Base-by-base conservation (phyloP, 2,113 vertebrate genomes). In the Bufo bufo region DNA sequence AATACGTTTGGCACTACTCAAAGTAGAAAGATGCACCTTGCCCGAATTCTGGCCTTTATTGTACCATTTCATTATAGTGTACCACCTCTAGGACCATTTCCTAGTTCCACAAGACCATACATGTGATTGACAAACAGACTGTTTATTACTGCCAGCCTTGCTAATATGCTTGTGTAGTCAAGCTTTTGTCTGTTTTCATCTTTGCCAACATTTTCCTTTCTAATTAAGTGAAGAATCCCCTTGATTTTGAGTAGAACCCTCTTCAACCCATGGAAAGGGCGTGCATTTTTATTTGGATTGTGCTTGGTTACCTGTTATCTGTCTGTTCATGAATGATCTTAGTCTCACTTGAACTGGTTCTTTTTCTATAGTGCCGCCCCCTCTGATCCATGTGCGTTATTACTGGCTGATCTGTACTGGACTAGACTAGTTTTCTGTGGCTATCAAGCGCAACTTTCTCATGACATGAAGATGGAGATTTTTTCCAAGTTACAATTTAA, bases 331-430 rank as follows among this genome's bases (percentile, higher is more conserved):
- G 61, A 14, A 14, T 59, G 14, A 3, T 17, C 43, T 45, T 11
- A 4, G n/a, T 50, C 47, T 77, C n/a, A 87, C 0, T 79, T 47
- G 23, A 52, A 61, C 75, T 91, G 19, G n/a, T 66, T 17, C 11
- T 33, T 3, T 89, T 66, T 0, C 92, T 93, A 45, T 87, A 99
- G 98, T 89, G 91, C 91, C 81, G 96, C 96, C 84, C 97, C 97
- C 43, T 91, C 92, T 19, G 96, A 99, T 80, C 94, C 94, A 1
- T 97, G 97, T 19, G 96, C 91, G 0, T 90, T 99, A 93, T 92
- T 99, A 85, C 91, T 99, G 20, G 97, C 94, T 71, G 98, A 99
- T 93, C 95, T 99, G 85, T 99, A 97, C 92, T 98, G 96, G 90
- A 97, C 97, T 0, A 96, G 96, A 84, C 84, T 99, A 90, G 94